Evolutionary conservation across 2,113 vertebrate genomes (phyloP), one percentile per base, ranked within the genome.

Genomic region (Ceyx cyanopectus): DNA sequence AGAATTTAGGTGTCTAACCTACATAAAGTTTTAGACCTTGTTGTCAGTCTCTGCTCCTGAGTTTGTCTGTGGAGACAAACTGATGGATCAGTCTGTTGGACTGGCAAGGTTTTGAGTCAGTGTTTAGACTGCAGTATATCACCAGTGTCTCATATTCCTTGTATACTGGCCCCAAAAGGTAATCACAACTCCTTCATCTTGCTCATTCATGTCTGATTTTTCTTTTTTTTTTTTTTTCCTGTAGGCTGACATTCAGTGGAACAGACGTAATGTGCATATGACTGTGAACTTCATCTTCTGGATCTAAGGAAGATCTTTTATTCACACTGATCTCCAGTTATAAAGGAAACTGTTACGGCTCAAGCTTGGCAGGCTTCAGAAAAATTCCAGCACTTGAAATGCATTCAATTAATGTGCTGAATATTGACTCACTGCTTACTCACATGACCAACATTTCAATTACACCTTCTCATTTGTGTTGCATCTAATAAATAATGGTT

Each of bases 381-480:
- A 82, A 85, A 88, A 80, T 74, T 85, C 81, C 61, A 72, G 51
- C 32, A 43, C 54, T 94, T 78, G 86, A 79, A 65, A 84, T 73
- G 63, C 56, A 40, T 92, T 92, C 53, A 66, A 4, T 74, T 96
- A 93, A 85, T 57, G 21, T 68, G 45, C 81, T 48, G 92, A 81
- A 53, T 94, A 89, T 96, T 91, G 93, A 91, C 85, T 89, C 58
- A 62, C 24, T 66, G 78, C 72, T 93, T 93, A 51, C 60, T 79
- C 56, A 93, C 3, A 17, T 80, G 75, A 77, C 63, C 60, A 69
- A 57, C 51, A 34, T 81, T 95, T 93, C 89, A 90, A 89, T 91
- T 79, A 32, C 68, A 50, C 62, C 81, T 93, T 79, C 77, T 93
- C 21, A 51, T 93, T 91, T 93, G 70, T 78, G 68, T 79, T 77